These are phyloP conservation scores for Glaucomys volans DNA, from an alignment of 2,113 vertebrate genomes.

Conservation along the genomic window DNA sequence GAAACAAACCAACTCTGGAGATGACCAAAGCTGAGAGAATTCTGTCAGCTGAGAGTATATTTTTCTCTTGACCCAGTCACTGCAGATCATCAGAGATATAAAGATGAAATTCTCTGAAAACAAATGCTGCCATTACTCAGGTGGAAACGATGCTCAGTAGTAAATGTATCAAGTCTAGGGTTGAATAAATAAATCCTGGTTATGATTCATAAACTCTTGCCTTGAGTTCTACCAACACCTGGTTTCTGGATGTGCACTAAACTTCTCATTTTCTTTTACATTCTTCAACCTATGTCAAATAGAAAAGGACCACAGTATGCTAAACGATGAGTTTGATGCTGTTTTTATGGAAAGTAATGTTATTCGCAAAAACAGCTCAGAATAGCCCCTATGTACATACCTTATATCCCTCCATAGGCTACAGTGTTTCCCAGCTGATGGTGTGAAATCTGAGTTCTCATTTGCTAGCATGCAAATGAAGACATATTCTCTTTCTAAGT, in stretches of 20 bases:
- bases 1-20: neutral
- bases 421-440: neutral
- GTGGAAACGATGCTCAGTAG: accelerated
- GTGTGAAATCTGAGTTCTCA: neutral
- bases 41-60: neutral
- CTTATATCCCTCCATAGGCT: neutral
- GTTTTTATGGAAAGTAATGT: neutral
- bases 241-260: neutral
- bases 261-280: neutral
- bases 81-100: neutral
- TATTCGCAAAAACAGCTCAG: neutral
- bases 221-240: neutral
- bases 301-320: neutral
- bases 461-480: constrained; percentile 47
- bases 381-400: neutral
- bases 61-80: neutral
- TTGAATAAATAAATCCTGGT: neutral
- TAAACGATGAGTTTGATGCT: neutral
- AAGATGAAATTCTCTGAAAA: neutral
- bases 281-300: neutral
- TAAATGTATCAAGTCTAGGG: neutral
- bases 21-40: neutral
- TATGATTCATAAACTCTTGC: neutral
- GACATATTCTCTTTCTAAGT: neutral
- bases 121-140: neutral